phyloP scores from a whole-genome alignment of 1,140 invertebrate genomes.

The Drosophila auraria region DNA sequence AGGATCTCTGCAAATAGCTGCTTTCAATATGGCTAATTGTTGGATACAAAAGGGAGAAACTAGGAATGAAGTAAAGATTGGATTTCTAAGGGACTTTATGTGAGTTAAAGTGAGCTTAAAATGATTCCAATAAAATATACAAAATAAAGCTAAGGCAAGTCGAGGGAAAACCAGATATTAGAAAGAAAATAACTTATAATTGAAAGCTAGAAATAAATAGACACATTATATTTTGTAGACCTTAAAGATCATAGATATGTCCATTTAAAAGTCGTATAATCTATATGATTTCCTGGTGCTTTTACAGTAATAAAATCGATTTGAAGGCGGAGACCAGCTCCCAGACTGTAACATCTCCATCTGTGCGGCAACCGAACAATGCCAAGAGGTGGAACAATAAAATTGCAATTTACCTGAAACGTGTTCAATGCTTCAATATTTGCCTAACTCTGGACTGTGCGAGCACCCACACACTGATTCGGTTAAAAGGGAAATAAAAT shows the following conservation, averaged over 20 bases:
- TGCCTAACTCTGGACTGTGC: constrained; percentile 47
- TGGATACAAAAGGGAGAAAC: constrained; percentile 4
- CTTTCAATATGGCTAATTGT: constrained; percentile 23
- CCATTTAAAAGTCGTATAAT: not conserved
- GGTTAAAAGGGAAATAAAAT: constrained; percentile 28
- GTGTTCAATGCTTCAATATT: constrained; percentile 78
- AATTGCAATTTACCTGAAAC: constrained; percentile 78
- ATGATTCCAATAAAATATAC: no score
- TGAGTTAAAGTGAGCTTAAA: no score
- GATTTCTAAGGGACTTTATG: not conserved
- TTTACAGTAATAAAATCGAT: constrained; percentile 17
- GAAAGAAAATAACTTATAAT: no score
- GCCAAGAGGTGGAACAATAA: constrained; percentile 67
- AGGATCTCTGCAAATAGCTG: constrained; percentile 30
- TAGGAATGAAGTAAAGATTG: not conserved
- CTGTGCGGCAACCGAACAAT: constrained; percentile 10
- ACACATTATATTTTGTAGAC: not conserved
- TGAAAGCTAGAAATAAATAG: not conserved
- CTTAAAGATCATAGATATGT: not conserved
- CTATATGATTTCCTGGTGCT: not conserved
- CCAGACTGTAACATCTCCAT: constrained; percentile 16
- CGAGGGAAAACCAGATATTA: not conserved
- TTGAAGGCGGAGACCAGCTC: not conserved
- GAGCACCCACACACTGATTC: constrained; percentile 7
- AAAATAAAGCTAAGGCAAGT: not conserved